Percentiles rank a stretch among this genome's conserved stretches.
Conservation (phyloP, 2,888 invertebrate genomes). For the Keiferia lycopersicella region DNA sequence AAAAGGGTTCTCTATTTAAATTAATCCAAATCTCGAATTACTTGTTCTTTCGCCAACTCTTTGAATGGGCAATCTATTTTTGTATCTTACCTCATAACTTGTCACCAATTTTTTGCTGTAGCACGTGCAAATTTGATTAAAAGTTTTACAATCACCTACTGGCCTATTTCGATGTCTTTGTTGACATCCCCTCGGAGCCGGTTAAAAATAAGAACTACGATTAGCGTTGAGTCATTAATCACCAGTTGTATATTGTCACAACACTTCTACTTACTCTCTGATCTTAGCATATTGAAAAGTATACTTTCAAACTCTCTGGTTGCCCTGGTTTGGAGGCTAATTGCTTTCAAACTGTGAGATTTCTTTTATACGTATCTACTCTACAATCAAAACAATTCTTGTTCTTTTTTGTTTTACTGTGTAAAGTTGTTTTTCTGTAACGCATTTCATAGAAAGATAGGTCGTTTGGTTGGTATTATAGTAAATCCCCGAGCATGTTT, state of each 20-base stretch:
- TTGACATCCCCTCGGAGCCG: constrained; percentile 55
- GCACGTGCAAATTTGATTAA: constrained; percentile 29
- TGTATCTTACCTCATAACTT: constrained; percentile 1
- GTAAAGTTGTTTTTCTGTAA: too few species aligned
- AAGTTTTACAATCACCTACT: constrained; percentile 43
- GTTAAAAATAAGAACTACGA: constrained; percentile 68
- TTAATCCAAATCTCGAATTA: constrained; percentile 2
- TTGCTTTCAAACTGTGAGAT: constrained; percentile 47
- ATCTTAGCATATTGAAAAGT: constrained; percentile 61
- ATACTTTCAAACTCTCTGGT: constrained; percentile 46
- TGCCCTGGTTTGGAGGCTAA: constrained; percentile 45
- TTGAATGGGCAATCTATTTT: constrained; percentile 3
- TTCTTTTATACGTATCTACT: constrained; percentile 18
- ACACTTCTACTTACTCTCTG: constrained; percentile 66
- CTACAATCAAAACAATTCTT: constrained; percentile 16
- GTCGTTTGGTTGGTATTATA: too few species aligned
- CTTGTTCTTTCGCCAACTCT: constrained; percentile 1
- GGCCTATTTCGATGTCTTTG: constrained; percentile 67
- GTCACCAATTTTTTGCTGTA: constrained; percentile 15
- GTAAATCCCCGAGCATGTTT: neutral
- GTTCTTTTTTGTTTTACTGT: neutral
- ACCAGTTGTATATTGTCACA: constrained; percentile 68
- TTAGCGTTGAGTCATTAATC: constrained; percentile 71
- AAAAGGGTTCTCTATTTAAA: constrained; percentile 3
- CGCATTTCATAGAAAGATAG: too few species aligned